A percentile compares a stretch with the other conserved stretches of the same genome.
phyloP scores from a whole-genome alignment of 64 coral and sea anemone species.

The Actinia equina region DNA sequence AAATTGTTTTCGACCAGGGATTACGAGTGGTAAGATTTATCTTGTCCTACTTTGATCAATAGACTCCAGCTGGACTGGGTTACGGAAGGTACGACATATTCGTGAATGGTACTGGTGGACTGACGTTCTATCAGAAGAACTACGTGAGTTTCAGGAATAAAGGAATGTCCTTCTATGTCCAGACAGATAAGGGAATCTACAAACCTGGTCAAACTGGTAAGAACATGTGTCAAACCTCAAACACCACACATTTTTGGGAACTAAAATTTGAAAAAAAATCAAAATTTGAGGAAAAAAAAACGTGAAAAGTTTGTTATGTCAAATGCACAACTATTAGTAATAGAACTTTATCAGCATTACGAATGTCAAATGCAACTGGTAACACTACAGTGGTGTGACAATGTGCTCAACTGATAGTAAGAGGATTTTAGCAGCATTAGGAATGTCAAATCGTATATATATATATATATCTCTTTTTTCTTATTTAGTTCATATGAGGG shows the following conservation, averaged over 20 bases:
- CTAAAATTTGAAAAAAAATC: no score
- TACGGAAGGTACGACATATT: slow-evolving; percentile 26
- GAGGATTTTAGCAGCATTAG: no score
- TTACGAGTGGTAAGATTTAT: no score
- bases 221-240: not conserved
- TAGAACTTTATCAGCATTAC: no score
- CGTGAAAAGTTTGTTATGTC: no score
- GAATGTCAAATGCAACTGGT: no score
- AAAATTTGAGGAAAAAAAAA: no score
- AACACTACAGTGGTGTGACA: no score
- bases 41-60: not conserved
- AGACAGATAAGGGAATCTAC: slow-evolving; percentile 94
- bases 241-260: not conserved
- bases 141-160: slow-evolving; percentile 58
- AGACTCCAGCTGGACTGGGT: not conserved
- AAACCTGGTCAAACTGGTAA: slow-evolving; percentile 95
- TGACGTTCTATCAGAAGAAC: slow-evolving; percentile 43
- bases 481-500: slow-evolving; percentile 10
- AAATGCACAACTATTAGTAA: no score
- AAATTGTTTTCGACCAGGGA: no score
- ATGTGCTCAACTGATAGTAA: no score
- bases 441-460: no score
- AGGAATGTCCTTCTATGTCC: slow-evolving; percentile 82
- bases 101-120: slow-evolving; percentile 77
- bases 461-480: not conserved